Conservation (phyloP, 1,140 invertebrate species). For the Temnothorax longispinosus region DNA sequence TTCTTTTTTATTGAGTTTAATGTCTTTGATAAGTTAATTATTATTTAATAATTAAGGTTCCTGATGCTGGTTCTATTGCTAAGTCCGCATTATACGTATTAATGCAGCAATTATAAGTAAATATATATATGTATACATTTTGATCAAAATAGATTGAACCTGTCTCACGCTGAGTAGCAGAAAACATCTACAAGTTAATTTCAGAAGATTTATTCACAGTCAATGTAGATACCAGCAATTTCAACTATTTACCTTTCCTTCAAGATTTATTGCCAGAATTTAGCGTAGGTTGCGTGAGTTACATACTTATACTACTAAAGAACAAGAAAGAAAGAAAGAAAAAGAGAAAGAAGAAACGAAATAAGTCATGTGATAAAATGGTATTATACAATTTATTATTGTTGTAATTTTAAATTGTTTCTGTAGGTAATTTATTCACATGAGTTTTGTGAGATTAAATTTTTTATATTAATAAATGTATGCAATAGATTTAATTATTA, state of each 20-base stretch:
- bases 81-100: neutral
- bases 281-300: neutral
- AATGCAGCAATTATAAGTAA: neutral
- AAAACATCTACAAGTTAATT: conserved; percentile 31
- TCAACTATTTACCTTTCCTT: conserved; percentile 43
- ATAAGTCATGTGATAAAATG: neutral
- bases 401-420: neutral
- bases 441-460: neutral
- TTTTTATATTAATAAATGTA: neutral
- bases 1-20: neutral
- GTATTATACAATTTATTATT: neutral
- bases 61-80: too few species aligned
- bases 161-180: neutral
- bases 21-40: neutral
- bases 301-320: neutral
- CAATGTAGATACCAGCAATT: neutral
- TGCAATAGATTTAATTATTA: neutral
- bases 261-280: conserved; percentile 27
- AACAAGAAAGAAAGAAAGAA: neutral
- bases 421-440: neutral
- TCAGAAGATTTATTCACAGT: conserved; percentile 34
- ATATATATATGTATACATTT: neutral
- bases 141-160: neutral
- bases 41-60: neutral
- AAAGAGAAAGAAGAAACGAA: neutral